phyloP scores from a whole-genome alignment of 2,888 invertebrate species.

The Chaetoderma sp. region DNA sequence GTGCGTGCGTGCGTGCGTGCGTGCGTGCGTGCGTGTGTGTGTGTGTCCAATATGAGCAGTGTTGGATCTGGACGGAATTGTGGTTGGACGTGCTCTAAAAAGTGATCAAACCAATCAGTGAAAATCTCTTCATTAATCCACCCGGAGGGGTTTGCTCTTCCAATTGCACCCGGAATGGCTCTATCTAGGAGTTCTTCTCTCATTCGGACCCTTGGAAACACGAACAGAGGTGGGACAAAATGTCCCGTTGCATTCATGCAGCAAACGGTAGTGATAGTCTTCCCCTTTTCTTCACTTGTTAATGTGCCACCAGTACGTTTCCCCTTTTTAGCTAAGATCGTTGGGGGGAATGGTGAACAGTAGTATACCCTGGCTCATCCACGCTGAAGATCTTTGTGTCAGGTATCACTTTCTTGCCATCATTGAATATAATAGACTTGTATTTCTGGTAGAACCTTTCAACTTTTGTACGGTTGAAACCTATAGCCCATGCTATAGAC shows the following conservation, averaged over 20 bases:
- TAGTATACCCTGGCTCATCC: too few relatives aligned
- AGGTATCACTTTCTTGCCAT: too few relatives aligned
- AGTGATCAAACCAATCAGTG: slow-evolving; percentile 4
- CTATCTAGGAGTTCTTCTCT: background rate
- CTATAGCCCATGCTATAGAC: slow-evolving; percentile 8
- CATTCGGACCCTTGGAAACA: background rate
- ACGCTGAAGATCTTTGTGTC: too few relatives aligned
- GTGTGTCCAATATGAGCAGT: background rate
- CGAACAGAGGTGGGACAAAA: background rate
- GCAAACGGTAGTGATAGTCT: too few relatives aligned
- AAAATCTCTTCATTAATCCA: slow-evolving; percentile 2
- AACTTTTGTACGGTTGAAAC: slow-evolving; percentile 14
- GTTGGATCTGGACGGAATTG: background rate
- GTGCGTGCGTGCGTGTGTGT: too few relatives aligned
- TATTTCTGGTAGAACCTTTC: slow-evolving; percentile 14
- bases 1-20: too few relatives aligned
- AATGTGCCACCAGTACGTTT: too few relatives aligned
- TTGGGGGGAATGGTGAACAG: too few relatives aligned
- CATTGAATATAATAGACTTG: too few relatives aligned
- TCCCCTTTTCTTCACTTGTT: too few relatives aligned
- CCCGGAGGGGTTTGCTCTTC: background rate
- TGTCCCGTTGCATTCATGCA: too few relatives aligned
- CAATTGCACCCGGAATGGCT: background rate
- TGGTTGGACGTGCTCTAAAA: background rate
- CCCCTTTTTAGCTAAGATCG: too few relatives aligned